phyloP scores from a whole-genome alignment of 2,113 vertebrate genomes.

The Elephas maximus region DNA sequence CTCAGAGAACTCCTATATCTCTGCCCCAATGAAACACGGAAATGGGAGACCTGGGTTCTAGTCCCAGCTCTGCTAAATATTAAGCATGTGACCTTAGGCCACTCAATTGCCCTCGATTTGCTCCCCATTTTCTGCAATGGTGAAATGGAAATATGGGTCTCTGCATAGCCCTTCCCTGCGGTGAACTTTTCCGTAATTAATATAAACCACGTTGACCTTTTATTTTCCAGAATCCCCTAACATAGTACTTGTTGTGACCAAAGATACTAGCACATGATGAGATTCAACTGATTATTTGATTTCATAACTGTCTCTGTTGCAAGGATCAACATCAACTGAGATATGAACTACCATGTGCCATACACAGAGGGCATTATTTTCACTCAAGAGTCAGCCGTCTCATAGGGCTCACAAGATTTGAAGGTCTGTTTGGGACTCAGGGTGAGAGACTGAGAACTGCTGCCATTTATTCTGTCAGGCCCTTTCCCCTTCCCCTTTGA shows the following conservation, averaged over 20 bases:
- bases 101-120: constrained; percentile 45
- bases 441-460: background rate
- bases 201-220: constrained; percentile 43
- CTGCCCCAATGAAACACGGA: background rate
- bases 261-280: constrained; percentile 36
- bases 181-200: constrained; percentile 50
- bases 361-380: background rate
- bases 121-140: constrained; percentile 32
- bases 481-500: background rate
- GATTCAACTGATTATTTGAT: constrained; percentile 54
- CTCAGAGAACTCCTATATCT: constrained; percentile 29
- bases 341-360: constrained; percentile 39
- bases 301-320: constrained; percentile 54
- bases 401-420: constrained; percentile 27
- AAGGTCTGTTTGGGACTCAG: background rate
- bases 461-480: constrained; percentile 16
- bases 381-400: background rate
- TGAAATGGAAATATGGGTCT: constrained; percentile 50
- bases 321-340: constrained; percentile 39
- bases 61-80: constrained; percentile 36
- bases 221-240: constrained; percentile 43
- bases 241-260: constrained; percentile 32
- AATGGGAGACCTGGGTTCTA: constrained; percentile 6
- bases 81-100: background rate
- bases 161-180: background rate